A percentile compares a stretch with the other conserved stretches of the same genome.
Conservation (phyloP, 1,140 invertebrate genomes). For the Zaprionus gabonicus region DNA sequence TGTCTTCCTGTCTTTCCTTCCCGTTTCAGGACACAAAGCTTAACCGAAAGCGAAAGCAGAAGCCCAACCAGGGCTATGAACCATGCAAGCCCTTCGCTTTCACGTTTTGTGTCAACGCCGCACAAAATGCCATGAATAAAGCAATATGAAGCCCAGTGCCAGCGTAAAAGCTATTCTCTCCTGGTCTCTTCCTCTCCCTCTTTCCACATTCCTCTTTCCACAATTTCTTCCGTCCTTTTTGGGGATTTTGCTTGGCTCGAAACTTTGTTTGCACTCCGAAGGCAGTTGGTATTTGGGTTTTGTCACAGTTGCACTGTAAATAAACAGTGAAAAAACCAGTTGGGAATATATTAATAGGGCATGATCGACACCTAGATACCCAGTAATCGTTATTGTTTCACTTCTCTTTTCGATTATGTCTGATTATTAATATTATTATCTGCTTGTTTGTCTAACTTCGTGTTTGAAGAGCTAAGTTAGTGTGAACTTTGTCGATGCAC, state of each 20-base stretch:
- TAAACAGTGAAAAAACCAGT: constrained; percentile 11
- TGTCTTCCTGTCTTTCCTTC: background rate
- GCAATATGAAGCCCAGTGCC: constrained; percentile 17
- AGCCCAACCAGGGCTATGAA: background rate
- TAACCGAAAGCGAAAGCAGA: background rate
- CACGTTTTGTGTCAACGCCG: constrained; percentile 36
- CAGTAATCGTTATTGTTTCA: background rate
- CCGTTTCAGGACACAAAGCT: background rate
- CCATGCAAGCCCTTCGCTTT: background rate
- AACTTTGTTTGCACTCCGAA: constrained; percentile 16
- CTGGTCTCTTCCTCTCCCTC: background rate
- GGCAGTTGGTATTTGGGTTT: constrained; percentile 29
- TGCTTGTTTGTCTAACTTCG: too few species aligned
- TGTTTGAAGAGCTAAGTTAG: too few species aligned
- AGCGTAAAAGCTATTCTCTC: constrained; percentile 1
- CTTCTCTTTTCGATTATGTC: too few species aligned
- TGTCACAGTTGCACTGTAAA: constrained; percentile 40
- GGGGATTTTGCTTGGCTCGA: constrained; percentile 7
- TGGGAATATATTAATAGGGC: background rate
- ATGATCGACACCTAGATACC: background rate
- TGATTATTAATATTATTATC: background rate
- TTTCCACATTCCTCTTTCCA: background rate
- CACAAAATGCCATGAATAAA: constrained; percentile 60
- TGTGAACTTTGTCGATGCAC: too few species aligned
- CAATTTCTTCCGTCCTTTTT: constrained; percentile 14